Percentiles rank a stretch among this genome's conserved stretches.
Evolutionary conservation across 1,140 invertebrate genomes (phyloP).

Genomic region (Lycorma delicatula): DNA sequence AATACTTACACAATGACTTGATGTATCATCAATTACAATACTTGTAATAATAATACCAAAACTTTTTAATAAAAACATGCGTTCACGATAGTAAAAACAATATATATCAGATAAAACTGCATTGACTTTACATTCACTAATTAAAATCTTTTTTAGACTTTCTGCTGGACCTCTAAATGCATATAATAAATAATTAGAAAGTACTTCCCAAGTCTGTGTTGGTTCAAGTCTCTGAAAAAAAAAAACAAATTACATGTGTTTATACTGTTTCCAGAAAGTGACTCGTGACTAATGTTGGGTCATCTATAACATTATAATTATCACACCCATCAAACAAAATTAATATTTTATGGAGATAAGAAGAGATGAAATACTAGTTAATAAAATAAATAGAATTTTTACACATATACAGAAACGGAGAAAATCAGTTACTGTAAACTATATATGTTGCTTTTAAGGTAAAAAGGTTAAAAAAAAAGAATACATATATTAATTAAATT

Average conservation of each 20-base stretch:
- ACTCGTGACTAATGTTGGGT: too few species aligned
- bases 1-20: too few species aligned
- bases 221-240: conserved; percentile 6
- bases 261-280: too few species aligned
- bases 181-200: conserved; percentile 13
- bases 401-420: not conserved
- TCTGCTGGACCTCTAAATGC: conserved; percentile 12
- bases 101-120: conserved; percentile 10
- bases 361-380: not conserved
- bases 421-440: not conserved
- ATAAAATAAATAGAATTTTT: not conserved
- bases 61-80: conserved; percentile 14
- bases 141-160: conserved; percentile 9
- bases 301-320: not conserved
- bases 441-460: not conserved
- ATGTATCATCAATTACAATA: not conserved
- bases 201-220: conserved; percentile 9
- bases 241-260: too few species aligned
- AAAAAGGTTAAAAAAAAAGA: not conserved
- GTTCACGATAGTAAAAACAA: conserved; percentile 12
- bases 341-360: not conserved
- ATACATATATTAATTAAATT: not conserved
- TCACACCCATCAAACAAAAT: not conserved
- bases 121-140: conserved; percentile 9
- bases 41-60: not conserved